Evolutionary conservation across 2,113 vertebrate species (phyloP), one percentile per base, ranked within the genome.

Genomic region (Hirundichthys speculiger): DNA sequence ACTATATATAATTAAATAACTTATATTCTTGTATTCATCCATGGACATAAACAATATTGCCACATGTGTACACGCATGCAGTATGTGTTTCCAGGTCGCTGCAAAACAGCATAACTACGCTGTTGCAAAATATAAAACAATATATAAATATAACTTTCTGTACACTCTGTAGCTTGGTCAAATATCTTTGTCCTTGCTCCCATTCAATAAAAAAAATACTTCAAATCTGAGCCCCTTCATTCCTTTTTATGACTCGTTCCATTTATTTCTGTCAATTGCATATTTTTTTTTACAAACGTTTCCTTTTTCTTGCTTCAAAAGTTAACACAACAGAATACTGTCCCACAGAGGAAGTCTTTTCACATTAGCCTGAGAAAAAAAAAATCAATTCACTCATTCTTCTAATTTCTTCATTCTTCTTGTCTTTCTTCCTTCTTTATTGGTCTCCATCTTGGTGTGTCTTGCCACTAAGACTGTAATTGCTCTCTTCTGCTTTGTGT

Each of bases 391-490:
- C 69, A 39, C 21, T 62, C 15, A 11, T 53, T 76, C 30, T 49
- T 49, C 50, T 55, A 41, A 4, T 67, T 58, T 16, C 47, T 63
- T 18, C 16, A 62, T 75, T 67, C 46, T 45, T 59, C 34, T 52
- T 25, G 40, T 27, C 40, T 61, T 73, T 57, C 54, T 73, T 77
- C 58, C 42, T 45, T 39, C 45, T 74, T 61, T 45, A 38, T 80
- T 82, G 82, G 62, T 83, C 75, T 51, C 55, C 9, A 15, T 75
- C 52, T 60, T 27, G 60, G 18, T 5, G 50, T 46, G 58, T 62
- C 58, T 76, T 61, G 39, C 73, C 25, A 51, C 67, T 61, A 54
- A 77, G 55, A 19, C 69, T 69, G 51, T 79, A 65, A 83, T 86
- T 74, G 67, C 38, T 67, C 52, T 46, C 52, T 66, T 57, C 74